Conservation (phyloP, 2,888 invertebrate genomes). For the Trisateles emortualis region DNA sequence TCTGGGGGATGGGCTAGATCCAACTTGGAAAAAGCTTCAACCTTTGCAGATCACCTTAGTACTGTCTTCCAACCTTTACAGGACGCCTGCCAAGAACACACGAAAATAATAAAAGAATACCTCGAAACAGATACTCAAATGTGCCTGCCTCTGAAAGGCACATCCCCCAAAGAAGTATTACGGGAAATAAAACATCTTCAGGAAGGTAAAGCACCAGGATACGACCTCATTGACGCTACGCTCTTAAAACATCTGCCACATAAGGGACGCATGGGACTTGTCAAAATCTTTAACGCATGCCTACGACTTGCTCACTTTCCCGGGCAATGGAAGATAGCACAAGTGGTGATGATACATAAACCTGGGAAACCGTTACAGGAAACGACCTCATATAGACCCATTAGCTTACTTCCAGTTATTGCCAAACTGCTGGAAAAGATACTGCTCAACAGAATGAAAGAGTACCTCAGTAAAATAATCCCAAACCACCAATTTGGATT, state of each 20-base stretch:
- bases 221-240: not conserved
- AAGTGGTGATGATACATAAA: conserved; percentile 7
- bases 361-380: no score
- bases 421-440: conserved; percentile 7
- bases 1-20: not conserved
- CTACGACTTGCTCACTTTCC: not conserved
- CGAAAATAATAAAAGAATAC: no score
- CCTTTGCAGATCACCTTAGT: not conserved
- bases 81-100: not conserved
- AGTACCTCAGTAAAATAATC: not conserved
- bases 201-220: not conserved
- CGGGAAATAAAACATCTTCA: no score
- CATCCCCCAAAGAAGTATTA: no score
- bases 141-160: no score
- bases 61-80: not conserved
- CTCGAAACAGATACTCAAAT: no score
- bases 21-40: not conserved
- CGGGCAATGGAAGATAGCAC: conserved; percentile 1
- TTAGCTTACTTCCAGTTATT: no score
- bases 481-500: conserved; percentile 16
- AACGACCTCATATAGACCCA: no score
- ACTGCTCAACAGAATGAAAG: conserved; percentile 5
- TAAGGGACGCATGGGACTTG: not conserved
- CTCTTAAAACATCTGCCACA: not conserved
- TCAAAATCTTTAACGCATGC: not conserved